Base-by-base conservation (phyloP, 1,140 invertebrate species). In the Drosophila tropicalis region DNA sequence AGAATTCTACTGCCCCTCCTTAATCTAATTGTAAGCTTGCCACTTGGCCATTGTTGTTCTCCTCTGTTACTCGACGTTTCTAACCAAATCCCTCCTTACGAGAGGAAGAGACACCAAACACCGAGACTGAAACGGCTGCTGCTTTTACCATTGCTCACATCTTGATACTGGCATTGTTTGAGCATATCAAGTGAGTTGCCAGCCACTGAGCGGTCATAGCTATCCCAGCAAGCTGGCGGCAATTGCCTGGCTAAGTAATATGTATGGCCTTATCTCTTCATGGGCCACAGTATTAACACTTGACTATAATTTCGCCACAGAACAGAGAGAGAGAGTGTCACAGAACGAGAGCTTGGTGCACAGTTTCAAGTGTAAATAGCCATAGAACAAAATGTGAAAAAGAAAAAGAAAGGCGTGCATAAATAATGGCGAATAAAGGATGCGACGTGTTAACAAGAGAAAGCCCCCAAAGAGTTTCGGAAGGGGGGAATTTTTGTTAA, bases 381-480 rank as follows among this genome's bases (percentile, higher is more conserved):
- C 67, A 25, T 10, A 69, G 70, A 65, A 77, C 64, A 76, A 61
- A 63, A 67, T 40, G 69, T 85, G 64, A 77, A 86, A 87, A 79
- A 82, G 67, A 87, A 79, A 5, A 29, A 0, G 29, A 86, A 79
- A 81, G 58, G 36, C 40, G 57, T 62, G 67, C 83, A 81, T 83
- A 79, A 86, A 71, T 86, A 86, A 87, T 82, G 83, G 61, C 65
- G 63, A 63, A n/a, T n/a, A n/a, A n/a, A 66, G 79, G 72, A 82
- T 86, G 82, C 82, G 79, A 87, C 76, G 77, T 87, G 82, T 86
- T 87, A 86, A 86, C 83, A 86, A 76, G 73, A 76, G 73, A 72
- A 76, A 76, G 34, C 39, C 64, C 40, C 25, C 12, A 25, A 54
- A 34, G 36, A 41, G 17, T 36, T 41, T 41, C n/a, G 34, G 61